Evolutionary conservation across 2,113 vertebrate genomes (phyloP).

Genomic region (Calypte anna): DNA sequence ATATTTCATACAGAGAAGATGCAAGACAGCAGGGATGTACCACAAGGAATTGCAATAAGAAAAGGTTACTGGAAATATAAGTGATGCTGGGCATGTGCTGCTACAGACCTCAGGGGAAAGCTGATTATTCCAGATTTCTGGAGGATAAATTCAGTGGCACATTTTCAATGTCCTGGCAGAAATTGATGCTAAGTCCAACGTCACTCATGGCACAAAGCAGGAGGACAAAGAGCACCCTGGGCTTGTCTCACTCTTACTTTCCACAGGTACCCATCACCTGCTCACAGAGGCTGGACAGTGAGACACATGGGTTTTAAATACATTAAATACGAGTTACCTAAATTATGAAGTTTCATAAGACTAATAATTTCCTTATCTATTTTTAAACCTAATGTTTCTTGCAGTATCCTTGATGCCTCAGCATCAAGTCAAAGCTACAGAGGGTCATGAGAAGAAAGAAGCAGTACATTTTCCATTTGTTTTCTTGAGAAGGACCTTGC

Average conservation of each 20-base stretch:
- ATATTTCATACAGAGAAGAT: background rate
- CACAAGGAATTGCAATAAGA: background rate
- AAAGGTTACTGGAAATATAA: background rate
- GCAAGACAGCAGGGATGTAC: background rate
- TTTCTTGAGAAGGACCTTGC: background rate
- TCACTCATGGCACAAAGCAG: background rate
- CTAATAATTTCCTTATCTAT: background rate
- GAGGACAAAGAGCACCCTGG: background rate
- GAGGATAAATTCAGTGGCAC: background rate
- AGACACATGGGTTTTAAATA: background rate
- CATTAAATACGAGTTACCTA: background rate
- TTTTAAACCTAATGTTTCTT: background rate
- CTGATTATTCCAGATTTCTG: background rate
- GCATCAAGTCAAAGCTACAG: no score
- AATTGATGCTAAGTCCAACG: rapidly evolving
- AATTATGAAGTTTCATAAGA: no score
- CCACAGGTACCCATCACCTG: background rate
- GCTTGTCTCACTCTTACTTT: background rate
- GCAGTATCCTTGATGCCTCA: background rate
- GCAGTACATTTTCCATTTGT: background rate
- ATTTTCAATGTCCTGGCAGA: background rate
- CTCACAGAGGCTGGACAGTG: background rate
- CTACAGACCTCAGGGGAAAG: background rate
- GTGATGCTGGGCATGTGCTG: background rate
- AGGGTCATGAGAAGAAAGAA: background rate